phyloP scores from a whole-genome alignment of 2,113 vertebrate genomes.

The Pachycephala philippinensis region DNA sequence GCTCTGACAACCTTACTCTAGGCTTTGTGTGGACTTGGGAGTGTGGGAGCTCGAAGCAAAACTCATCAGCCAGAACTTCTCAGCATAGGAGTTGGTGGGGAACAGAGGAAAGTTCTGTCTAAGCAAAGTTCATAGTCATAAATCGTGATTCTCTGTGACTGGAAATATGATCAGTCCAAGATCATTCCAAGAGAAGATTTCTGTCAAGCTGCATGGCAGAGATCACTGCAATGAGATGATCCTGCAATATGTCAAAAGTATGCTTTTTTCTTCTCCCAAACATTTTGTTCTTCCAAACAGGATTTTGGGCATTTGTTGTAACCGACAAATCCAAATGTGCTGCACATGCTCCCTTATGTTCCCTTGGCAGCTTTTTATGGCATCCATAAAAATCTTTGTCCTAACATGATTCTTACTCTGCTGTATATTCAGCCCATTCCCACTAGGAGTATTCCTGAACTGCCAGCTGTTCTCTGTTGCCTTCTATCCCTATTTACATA shows the following conservation, averaged over 20 bases:
- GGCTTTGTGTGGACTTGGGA: neutral
- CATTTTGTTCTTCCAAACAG: neutral
- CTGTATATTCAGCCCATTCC: neutral
- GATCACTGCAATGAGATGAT: neutral
- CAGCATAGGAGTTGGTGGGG: neutral
- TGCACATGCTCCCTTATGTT: neutral
- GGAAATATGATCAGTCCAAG: neutral
- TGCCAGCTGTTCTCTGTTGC: neutral
- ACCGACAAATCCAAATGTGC: neutral
- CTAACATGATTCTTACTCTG: neutral
- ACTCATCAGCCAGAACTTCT: neutral
- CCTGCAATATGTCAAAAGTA: neutral
- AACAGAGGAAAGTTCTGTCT: neutral
- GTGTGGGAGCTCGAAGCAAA: neutral
- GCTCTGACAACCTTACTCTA: neutral
- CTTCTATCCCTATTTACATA: neutral
- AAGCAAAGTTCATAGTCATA: neutral
- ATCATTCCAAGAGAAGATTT: neutral
- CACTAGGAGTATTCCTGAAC: neutral
- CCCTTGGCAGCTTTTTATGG: neutral
- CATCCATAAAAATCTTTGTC: neutral
- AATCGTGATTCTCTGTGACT: fast-evolving
- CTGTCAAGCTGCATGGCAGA: neutral
- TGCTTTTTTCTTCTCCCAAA: neutral
- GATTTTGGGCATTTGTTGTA: neutral